Evolutionary conservation across 1,140 invertebrate species (phyloP).

Genomic region (Zaprionus taronus): DNA sequence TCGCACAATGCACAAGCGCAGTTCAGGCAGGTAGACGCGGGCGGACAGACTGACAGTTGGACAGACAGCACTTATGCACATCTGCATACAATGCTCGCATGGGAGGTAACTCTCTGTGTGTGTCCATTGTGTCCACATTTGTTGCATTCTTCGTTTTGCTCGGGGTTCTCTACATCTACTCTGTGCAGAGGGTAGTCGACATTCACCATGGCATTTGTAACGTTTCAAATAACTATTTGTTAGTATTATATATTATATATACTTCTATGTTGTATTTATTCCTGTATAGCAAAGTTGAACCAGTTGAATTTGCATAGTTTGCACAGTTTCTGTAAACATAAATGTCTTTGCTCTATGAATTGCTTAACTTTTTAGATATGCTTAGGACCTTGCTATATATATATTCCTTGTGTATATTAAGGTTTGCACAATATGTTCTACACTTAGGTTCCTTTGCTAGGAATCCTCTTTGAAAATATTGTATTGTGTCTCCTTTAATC

Average conservation of each 20-base stretch:
- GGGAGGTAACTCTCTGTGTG: neutral
- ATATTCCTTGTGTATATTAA: no score
- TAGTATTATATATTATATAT: neutral
- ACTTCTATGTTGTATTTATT: no score
- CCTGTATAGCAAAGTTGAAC: no score
- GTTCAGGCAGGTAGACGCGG: neutral
- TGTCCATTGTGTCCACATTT: constrained; percentile 21
- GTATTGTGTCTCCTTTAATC: no score
- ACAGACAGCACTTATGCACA: constrained; percentile 36
- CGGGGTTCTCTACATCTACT: neutral
- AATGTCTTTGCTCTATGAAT: no score
- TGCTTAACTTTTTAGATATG: no score
- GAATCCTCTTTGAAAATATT: no score
- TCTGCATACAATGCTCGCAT: constrained; percentile 67
- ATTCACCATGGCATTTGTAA: neutral
- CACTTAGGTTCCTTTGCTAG: no score
- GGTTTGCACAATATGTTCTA: no score
- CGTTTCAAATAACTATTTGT: neutral
- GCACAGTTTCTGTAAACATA: no score
- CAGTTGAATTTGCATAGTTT: no score
- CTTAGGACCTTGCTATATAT: no score
- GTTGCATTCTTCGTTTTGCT: neutral
- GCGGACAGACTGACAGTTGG: constrained; percentile 3
- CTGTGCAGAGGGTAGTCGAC: neutral
- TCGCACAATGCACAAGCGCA: constrained; percentile 22